Percentiles rank a stretch among this genome's conserved stretches.
Conservation (phyloP, 2,797 vertebrate genomes). For the Sarcoramphus papa region DNA sequence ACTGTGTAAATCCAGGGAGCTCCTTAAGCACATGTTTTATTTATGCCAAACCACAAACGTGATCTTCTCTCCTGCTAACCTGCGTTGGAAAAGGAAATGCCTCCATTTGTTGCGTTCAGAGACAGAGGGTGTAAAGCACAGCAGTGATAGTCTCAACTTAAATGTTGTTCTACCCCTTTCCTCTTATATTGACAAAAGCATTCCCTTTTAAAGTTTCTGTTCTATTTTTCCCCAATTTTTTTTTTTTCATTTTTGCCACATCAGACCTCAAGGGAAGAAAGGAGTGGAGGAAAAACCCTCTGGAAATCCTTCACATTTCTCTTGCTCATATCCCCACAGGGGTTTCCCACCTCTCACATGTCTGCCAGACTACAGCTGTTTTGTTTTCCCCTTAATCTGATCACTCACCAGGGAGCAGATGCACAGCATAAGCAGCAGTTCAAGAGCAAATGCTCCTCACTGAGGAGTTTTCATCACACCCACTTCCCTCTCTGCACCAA, state of each 20-base stretch:
- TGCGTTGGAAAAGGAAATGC: rapidly evolving
- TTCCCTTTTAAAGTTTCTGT: neutral
- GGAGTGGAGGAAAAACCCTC: neutral
- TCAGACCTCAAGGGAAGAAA: neutral
- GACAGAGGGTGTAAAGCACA: neutral
- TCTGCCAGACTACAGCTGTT: neutral
- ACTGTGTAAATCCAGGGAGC: neutral
- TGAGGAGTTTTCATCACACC: neutral
- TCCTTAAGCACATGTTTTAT: neutral
- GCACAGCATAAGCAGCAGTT: neutral
- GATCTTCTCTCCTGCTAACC: neutral
- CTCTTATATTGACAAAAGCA: neutral
- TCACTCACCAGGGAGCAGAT: neutral
- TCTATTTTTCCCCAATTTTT: rapidly evolving
- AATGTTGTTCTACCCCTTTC: neutral
- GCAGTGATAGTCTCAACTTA: neutral
- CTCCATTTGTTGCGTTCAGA: rapidly evolving
- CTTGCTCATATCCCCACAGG: neutral
- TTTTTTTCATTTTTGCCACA: rapidly evolving
- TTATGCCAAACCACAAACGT: neutral
- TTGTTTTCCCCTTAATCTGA: neutral
- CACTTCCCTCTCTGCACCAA: neutral
- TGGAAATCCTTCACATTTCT: neutral
- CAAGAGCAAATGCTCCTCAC: neutral
- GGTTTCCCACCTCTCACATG: neutral